A percentile compares a stretch with the other conserved stretches of the same genome.
Conservation (phyloP, 2,797 vertebrate species). For the Myotis myotis region DNA sequence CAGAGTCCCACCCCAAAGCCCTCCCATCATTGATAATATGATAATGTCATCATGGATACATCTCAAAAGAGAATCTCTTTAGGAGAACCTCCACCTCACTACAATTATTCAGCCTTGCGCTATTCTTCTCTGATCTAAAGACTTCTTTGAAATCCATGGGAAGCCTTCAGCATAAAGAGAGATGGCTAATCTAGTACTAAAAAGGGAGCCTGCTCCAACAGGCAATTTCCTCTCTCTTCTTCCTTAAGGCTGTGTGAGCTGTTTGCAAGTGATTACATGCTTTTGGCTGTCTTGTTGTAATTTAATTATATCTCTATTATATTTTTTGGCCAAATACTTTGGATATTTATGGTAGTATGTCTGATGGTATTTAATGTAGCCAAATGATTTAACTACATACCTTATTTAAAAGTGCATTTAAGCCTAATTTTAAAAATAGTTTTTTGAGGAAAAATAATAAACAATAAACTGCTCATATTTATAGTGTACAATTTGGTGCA, state of each 20-base stretch:
- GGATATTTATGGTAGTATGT: not conserved
- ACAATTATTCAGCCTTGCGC: not conserved
- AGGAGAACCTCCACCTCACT: not conserved
- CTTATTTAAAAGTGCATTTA: not conserved
- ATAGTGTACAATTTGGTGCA: not conserved
- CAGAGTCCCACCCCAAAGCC: not conserved
- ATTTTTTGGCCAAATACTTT: conserved; percentile 35
- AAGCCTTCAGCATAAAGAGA: not conserved
- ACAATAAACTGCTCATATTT: not conserved
- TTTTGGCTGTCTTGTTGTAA: not conserved
- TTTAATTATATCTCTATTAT: not conserved
- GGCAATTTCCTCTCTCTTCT: conserved; percentile 22
- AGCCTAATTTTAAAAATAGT: not conserved
- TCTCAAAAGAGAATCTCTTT: conserved; percentile 51
- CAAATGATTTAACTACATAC: not conserved
- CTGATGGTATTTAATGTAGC: not conserved
- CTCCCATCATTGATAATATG: conserved; percentile 59
- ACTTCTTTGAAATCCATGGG: conserved; percentile 64
- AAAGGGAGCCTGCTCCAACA: conserved; percentile 6
- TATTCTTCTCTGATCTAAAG: conserved; percentile 42
- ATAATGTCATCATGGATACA: conserved; percentile 46
- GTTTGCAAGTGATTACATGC: not conserved
- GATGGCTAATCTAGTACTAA: not conserved
- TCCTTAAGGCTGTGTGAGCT: not conserved
- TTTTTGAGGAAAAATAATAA: not conserved